A percentile compares a stretch with the other conserved stretches of the same genome.
phyloP scores from a whole-genome alignment of 2,888 invertebrate genomes.

The Koerneria pararmatus region DNA sequence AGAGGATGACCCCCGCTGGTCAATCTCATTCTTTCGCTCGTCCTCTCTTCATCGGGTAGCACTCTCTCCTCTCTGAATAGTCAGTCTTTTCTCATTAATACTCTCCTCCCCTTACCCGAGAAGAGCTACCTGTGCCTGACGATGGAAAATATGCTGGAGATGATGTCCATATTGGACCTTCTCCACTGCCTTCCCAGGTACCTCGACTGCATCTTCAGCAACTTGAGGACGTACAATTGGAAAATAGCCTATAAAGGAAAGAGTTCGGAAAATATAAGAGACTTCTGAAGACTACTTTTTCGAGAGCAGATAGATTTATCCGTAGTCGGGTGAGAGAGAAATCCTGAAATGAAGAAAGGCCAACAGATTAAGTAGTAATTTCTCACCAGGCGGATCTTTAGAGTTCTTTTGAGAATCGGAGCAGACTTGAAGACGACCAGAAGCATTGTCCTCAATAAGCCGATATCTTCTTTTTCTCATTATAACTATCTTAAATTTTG shows the following conservation, averaged over 20 bases:
- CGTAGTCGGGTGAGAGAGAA: no score
- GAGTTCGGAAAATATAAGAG: background rate
- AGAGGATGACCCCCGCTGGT: no score
- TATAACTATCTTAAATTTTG: no score
- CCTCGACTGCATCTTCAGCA: constrained; percentile 98
- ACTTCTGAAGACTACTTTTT: no score
- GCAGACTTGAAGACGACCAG: constrained; percentile 98
- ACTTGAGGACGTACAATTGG: constrained; percentile 92
- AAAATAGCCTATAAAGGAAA: constrained; percentile 67
- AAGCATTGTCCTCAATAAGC: constrained; percentile 79
- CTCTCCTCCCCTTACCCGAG: background rate
- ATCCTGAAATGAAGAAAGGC: no score
- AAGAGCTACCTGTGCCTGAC: constrained; percentile 63
- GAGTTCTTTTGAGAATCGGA: constrained; percentile 89
- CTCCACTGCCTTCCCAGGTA: constrained; percentile 98
- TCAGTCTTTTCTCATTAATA: no score
- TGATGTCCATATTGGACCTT: constrained; percentile 98
- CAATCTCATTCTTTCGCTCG: no score
- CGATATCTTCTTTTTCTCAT: constrained; percentile 99
- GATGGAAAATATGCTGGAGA: constrained; percentile 97
- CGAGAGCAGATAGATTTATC: no score
- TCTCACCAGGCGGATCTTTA: constrained; percentile 71
- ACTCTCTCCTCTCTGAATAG: no score
- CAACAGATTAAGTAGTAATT: no score
- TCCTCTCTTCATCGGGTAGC: no score